These are phyloP conservation scores for Phalera bucephala DNA, from an alignment of 2,888 invertebrate species.

Conservation along the genomic window DNA sequence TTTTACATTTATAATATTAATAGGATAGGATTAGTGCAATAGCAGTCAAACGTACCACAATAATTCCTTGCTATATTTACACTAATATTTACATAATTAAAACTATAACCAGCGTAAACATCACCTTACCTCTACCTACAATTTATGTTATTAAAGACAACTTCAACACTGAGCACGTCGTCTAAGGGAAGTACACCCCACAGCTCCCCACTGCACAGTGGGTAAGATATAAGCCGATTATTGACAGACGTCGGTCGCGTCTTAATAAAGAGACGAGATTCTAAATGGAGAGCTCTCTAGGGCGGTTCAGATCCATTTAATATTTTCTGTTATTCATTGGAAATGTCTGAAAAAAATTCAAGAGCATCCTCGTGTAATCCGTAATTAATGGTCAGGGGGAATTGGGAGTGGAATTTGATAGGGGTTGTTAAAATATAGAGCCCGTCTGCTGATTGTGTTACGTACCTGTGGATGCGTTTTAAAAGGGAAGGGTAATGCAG, in stretches of 20 bases:
- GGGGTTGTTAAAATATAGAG: neutral
- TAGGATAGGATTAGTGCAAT: too few species aligned
- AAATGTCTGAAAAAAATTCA: neutral
- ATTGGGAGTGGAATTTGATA: neutral
- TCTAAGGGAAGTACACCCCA: conserved; percentile 7
- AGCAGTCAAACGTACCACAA: too few species aligned
- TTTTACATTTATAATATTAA: too few species aligned
- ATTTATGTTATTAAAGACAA: too few species aligned
- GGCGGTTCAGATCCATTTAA: conserved; percentile 19
- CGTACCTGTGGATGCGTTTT: too few species aligned
- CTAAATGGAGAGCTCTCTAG: conserved; percentile 39
- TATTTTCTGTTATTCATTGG: conserved; percentile 26
- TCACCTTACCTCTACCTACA: too few species aligned
- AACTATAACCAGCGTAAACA: too few species aligned
- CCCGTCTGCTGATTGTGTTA: too few species aligned
- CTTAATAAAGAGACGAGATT: conserved; percentile 30
- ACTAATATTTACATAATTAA: too few species aligned
- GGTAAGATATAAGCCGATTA: conserved; percentile 62
- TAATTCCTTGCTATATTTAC: too few species aligned
- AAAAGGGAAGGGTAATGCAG: too few species aligned
- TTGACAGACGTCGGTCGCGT: conserved; percentile 50
- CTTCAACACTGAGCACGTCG: conserved; percentile 6
- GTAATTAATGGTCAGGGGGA: conserved; percentile 3
- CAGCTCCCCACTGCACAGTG: conserved; percentile 16
- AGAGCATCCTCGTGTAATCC: neutral